These are phyloP conservation scores for Sitophilus oryzae DNA, from an alignment of 1,140 invertebrate genomes.

Conservation along the genomic window DNA sequence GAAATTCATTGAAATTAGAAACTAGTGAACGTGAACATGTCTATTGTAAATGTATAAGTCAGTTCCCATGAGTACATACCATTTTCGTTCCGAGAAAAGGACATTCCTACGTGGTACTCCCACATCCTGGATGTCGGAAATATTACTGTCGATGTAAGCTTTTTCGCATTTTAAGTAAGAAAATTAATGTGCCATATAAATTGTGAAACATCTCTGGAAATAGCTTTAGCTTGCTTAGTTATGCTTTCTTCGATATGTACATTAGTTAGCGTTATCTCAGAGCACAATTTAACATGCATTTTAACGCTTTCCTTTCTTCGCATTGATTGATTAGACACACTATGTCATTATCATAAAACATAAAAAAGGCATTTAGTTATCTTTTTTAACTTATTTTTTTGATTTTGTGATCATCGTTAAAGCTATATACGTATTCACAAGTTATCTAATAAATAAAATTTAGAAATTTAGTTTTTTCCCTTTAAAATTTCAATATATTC, in stretches of 20 bases:
- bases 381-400: no score
- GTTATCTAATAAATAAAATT: no score
- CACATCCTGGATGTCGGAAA: constrained; percentile 17
- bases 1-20: no score
- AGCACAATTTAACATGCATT: constrained; percentile 14
- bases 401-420: no score
- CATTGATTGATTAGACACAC: constrained; percentile 9
- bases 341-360: no score
- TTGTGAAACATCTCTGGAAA: constrained; percentile 3
- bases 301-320: constrained; percentile 11
- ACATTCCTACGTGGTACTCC: constrained; percentile 1
- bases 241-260: constrained; percentile 4
- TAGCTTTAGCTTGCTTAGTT: neutral
- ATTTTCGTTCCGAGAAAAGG: constrained; percentile 17
- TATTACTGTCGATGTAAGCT: neutral
- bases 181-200: constrained; percentile 1
- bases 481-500: no score
- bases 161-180: constrained; percentile 11
- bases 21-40: no score
- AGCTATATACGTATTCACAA: no score
- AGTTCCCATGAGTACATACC: constrained; percentile 14
- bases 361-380: no score
- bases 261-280: constrained; percentile 10
- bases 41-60: constrained; percentile 15
- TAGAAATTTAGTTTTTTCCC: no score